Evolutionary conservation across 92 coral and sea anemone genomes (phyloP).

Genomic region (Muricea muricata): DNA sequence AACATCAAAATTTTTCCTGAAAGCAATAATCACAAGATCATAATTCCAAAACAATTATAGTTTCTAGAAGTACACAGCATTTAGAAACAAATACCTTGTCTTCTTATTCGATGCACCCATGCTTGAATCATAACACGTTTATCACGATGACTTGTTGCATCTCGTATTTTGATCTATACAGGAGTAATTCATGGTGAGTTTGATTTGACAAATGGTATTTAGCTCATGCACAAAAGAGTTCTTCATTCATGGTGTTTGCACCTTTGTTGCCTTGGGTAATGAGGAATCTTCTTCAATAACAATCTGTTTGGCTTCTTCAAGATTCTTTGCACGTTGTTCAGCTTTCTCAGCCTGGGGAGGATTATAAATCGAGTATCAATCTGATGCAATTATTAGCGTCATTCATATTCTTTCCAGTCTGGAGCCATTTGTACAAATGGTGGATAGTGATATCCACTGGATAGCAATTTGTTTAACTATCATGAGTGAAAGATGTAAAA

Average conservation of each 20-base stretch:
- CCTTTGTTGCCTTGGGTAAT: conserved; percentile 82
- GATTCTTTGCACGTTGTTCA: conserved; percentile 91
- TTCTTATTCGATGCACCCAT: conserved; percentile 90
- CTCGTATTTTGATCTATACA: conserved; percentile 85
- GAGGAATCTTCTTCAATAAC: conserved; percentile 82
- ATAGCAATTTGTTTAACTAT: no score
- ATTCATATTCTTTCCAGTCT: no score
- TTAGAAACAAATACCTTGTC: conserved; percentile 72
- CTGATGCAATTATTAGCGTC: no score
- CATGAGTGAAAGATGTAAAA: no score
- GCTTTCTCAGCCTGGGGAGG: conserved; percentile 82
- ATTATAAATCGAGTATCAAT: neutral
- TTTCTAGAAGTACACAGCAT: neutral
- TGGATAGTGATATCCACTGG: no score
- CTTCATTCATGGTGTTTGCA: neutral
- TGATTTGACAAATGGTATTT: no score
- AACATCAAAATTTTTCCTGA: conserved; percentile 91
- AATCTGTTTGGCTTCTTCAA: conserved; percentile 94
- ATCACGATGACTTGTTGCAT: conserved; percentile 76
- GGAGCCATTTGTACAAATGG: no score
- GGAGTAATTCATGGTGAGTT: neutral
- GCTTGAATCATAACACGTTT: conserved; percentile 85
- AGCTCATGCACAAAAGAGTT: no score
- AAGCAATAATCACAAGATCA: neutral
- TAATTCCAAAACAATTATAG: no score